Evolutionary conservation across 2,797 vertebrate species (phyloP).

Genomic region (Tragopan temminckii): DNA sequence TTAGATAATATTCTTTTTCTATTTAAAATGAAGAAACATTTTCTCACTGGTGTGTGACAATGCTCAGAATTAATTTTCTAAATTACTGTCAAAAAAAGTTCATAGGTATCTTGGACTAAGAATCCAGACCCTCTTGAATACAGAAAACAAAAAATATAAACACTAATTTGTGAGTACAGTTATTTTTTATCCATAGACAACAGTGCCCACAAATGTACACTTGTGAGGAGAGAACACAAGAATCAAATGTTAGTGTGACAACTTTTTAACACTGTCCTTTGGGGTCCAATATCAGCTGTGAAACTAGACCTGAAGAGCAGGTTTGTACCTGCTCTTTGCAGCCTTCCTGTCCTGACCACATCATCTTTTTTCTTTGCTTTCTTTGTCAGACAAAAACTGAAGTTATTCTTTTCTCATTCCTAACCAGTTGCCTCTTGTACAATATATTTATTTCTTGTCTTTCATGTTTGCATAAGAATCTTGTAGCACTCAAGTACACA

Average conservation of each 20-base stretch:
- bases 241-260: not conserved
- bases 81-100: not conserved
- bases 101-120: not conserved
- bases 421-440: conserved; percentile 56
- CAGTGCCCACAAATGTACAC: not conserved
- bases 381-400: conserved; percentile 57
- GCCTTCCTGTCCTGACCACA: not conserved
- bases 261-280: not conserved
- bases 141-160: not conserved
- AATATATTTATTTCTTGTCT: conserved; percentile 61
- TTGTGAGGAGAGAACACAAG: not conserved
- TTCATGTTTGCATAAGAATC: conserved; percentile 58
- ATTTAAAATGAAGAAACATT: not conserved
- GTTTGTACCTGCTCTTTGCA: not conserved
- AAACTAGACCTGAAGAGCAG: not conserved
- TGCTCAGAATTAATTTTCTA: not conserved
- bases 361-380: not conserved
- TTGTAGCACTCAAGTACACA: conserved; percentile 46
- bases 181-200: not conserved
- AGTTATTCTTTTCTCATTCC: conserved; percentile 47
- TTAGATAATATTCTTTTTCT: not conserved
- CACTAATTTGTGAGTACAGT: not conserved
- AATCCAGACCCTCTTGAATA: not conserved
- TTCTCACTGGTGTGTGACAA: not conserved
- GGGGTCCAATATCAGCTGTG: not conserved